Percentiles rank a stretch among this genome's conserved stretches.
Conservation (phyloP, 2,797 vertebrate genomes). For the Columba guinea region DNA sequence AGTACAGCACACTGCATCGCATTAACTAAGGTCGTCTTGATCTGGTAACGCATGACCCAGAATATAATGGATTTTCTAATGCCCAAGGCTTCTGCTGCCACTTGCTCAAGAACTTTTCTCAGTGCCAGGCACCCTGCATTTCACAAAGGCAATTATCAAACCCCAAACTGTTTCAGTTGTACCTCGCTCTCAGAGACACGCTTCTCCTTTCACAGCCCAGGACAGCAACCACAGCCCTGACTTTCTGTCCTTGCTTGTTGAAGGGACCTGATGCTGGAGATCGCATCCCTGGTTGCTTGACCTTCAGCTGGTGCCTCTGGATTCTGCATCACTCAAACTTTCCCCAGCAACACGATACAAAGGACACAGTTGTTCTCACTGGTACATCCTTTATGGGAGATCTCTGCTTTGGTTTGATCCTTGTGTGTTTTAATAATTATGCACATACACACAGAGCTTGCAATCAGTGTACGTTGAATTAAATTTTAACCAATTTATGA, state of each 20-base stretch:
- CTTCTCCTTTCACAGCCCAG: not conserved
- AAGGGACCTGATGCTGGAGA: not conserved
- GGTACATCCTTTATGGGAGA: not conserved
- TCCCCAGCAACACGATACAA: not conserved
- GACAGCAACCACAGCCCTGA: not conserved
- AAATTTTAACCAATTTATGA: slow-evolving; percentile 63
- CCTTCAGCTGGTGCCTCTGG: not conserved
- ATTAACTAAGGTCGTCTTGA: not conserved
- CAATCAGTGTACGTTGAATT: slow-evolving; percentile 52
- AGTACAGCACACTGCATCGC: not conserved
- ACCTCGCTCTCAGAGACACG: not conserved
- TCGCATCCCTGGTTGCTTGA: not conserved
- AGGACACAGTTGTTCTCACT: not conserved
- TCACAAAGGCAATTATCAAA: not conserved
- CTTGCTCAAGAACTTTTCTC: not conserved
- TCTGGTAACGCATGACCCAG: not conserved
- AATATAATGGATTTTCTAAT: not conserved
- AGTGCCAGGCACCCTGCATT: not conserved
- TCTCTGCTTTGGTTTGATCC: not conserved
- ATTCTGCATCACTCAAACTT: not conserved
- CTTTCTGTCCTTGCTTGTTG: not conserved
- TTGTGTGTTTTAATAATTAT: slow-evolving; percentile 46
- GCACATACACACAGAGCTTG: slow-evolving; percentile 6
- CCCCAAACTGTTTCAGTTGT: not conserved
- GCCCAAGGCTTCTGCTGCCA: not conserved